phyloP scores from a whole-genome alignment of 2,113 vertebrate genomes.

The Indicator indicator region DNA sequence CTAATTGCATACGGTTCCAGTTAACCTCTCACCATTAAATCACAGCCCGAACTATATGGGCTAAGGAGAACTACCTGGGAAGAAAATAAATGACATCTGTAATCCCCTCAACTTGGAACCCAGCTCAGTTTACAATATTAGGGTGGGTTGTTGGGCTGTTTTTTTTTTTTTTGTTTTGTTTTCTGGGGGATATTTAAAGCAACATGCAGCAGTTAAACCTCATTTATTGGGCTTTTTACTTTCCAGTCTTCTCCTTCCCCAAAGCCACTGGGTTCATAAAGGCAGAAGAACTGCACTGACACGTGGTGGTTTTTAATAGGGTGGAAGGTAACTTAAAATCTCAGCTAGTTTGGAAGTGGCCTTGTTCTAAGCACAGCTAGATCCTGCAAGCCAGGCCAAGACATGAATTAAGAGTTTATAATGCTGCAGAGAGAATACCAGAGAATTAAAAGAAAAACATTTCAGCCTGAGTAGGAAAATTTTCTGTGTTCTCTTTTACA shows the following conservation, averaged over 20 bases:
- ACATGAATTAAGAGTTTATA: slow-evolving; percentile 35
- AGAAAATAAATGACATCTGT: slow-evolving; percentile 48
- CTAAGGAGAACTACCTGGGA: slow-evolving; percentile 25
- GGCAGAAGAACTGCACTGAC: neutral
- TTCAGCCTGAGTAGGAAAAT: slow-evolving; percentile 55
- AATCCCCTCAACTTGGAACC: neutral
- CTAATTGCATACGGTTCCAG: neutral
- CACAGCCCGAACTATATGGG: neutral
- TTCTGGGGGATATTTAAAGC: slow-evolving; percentile 27
- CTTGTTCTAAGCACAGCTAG: neutral
- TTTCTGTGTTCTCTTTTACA: slow-evolving; percentile 65
- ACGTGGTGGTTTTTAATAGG: neutral
- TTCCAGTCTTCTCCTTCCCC: neutral
- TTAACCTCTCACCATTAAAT: neutral
- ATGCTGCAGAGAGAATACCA: slow-evolving; percentile 36
- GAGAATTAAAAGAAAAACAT: slow-evolving; percentile 68
- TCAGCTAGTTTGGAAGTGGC: neutral
- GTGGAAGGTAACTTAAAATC: neutral
- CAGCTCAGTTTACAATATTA: slow-evolving; percentile 12
- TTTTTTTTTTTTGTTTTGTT: neutral
- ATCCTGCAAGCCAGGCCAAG: neutral
- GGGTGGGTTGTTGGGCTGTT: neutral
- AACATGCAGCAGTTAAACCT: neutral
- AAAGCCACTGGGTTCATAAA: neutral
- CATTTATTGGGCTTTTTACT: neutral